A percentile compares a stretch with the other conserved stretches of the same genome.
Conservation (phyloP, 2,113 vertebrate genomes). For the Gymnogyps californianus region DNA sequence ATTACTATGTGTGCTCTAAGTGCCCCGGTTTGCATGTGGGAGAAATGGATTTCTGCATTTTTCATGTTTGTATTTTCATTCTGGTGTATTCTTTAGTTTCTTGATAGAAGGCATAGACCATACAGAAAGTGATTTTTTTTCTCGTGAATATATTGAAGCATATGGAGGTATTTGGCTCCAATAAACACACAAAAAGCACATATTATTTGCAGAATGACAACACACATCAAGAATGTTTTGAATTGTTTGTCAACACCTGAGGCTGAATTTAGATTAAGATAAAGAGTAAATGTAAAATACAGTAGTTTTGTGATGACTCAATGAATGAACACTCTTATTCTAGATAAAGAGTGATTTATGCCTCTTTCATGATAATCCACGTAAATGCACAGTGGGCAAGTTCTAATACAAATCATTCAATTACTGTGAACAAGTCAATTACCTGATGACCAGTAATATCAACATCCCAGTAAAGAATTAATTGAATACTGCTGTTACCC, state of each 20-base stretch:
- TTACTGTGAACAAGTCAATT: not conserved
- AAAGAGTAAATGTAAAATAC: not conserved
- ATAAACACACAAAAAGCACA: not conserved
- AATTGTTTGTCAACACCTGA: not conserved
- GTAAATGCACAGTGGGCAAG: not conserved
- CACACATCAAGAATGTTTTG: not conserved
- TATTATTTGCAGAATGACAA: not conserved
- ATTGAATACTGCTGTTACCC: not conserved
- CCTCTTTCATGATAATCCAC: not conserved
- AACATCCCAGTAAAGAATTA: not conserved
- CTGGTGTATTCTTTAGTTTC: not conserved
- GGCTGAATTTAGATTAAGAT: not conserved
- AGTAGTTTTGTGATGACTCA: not conserved
- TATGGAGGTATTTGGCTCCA: not conserved
- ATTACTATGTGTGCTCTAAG: not conserved
- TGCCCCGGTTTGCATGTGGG: not conserved
- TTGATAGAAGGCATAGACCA: not conserved
- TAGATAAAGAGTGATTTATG: not conserved
- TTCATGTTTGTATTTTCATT: not conserved
- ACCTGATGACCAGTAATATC: not conserved
- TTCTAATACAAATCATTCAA: not conserved
- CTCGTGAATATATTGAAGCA: not conserved
- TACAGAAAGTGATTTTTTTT: not conserved
- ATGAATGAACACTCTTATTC: not conserved
- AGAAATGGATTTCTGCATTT: not conserved